Evolutionary conservation across 2,888 invertebrate genomes (phyloP), one percentile per base, ranked within the genome.

Genomic region (Lasioglossum leucozonium): DNA sequence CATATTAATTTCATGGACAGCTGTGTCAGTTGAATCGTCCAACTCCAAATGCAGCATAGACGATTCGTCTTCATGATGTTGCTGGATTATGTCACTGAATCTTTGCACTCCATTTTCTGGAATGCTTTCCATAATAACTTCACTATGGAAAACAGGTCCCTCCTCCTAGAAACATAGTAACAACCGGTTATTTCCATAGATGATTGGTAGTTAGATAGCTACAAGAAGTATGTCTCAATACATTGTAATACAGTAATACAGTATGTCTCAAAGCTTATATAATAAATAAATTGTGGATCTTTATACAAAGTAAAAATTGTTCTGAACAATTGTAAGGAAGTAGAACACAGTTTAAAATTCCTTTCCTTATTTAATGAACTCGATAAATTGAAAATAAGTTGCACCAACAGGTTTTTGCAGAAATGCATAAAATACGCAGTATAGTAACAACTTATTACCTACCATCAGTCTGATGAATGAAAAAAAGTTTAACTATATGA

Each of bases 101-200:
- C 89, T 90, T 79, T 92, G 92, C 11, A 94, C 88, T 65, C 94
- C 94, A 76, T 94, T 94, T 55, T 94, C 94, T 11, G 94, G 88
- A 58, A 87, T 82, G 37, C 65, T 87, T 79, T 91, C 90, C 74
- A 90, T 78, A 16, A 88, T 84, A 3, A 75, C 75, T 42, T 87
- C 92, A 22, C 91, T 92, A 58, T 92, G 91, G 10, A 92, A 82
- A 18, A 90, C 82, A 16, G 89, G 83, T 55, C 87, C 82, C 65
- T 89, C 92, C 51, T 91, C 92, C 93, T 93, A 34, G 30, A 40
- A 72, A 62, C 8, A 26, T 16, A 26, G 42, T 16, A 72, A 18
- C 2, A 51, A 58, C 5, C 0, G 22, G 22, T 77, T 65, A 44
- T 10, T 30, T 74, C 22, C 26, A 8, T 55, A 6, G 6, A 0